A percentile compares a stretch with the other conserved stretches of the same genome.
Evolutionary conservation across 2,888 invertebrate genomes (phyloP).

Genomic region (Alitta virens): DNA sequence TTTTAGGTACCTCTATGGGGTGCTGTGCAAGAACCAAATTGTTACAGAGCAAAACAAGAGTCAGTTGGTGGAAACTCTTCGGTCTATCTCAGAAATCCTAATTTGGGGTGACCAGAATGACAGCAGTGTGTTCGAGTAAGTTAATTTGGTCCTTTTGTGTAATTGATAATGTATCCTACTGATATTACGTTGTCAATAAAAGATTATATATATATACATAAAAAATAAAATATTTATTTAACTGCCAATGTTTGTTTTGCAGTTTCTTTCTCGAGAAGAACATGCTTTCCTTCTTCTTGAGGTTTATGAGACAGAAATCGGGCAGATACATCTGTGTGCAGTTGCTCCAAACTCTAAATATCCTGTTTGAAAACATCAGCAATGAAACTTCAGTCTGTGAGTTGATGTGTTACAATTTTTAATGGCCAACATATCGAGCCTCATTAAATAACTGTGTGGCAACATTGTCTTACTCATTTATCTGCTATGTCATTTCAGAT

Average conservation of each 20-base stretch:
- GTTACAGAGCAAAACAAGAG: constrained; percentile 92
- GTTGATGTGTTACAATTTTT: no score
- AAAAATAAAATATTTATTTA: no score
- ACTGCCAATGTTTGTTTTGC: no score
- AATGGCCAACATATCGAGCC: no score
- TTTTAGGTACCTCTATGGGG: constrained; percentile 80
- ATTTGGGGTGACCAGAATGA: constrained; percentile 99
- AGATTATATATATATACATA: no score
- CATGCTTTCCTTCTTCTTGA: constrained; percentile 95
- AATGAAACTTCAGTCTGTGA: constrained; percentile 98
- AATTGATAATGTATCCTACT: background rate
- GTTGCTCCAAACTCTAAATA: constrained; percentile 94
- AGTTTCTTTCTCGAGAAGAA: constrained; percentile 99
- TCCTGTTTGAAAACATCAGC: constrained; percentile 97
- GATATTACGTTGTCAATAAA: no score
- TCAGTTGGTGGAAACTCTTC: constrained; percentile 91
- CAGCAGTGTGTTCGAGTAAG: constrained; percentile 98
- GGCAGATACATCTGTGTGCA: constrained; percentile 98
- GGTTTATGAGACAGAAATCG: constrained; percentile 96
- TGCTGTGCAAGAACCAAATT: constrained; percentile 89
- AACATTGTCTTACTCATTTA: no score
- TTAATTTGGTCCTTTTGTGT: constrained; percentile 39
- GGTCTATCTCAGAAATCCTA: constrained; percentile 96
- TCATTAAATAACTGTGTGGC: background rate
- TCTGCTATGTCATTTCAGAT: constrained; percentile 69